Percentiles rank a stretch among this genome's conserved stretches.
Evolutionary conservation across 2,797 vertebrate genomes (phyloP).

Genomic region (Arrhamphus sclerolepis): DNA sequence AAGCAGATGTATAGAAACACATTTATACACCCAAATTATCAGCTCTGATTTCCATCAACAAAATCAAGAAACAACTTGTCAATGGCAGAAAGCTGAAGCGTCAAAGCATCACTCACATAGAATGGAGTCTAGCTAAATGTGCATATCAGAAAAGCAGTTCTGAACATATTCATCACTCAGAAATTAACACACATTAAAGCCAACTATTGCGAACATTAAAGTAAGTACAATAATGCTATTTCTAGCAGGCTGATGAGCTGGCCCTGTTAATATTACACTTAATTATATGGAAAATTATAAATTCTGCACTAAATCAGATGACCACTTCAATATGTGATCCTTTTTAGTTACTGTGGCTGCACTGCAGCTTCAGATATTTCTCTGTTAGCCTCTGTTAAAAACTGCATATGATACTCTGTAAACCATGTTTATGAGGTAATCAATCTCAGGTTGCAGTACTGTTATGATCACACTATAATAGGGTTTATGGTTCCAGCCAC

Average conservation of each 20-base stretch:
- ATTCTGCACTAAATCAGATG: not conserved
- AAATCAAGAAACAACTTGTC: conserved; percentile 21
- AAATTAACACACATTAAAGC: conserved; percentile 1
- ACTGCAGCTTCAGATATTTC: conserved; percentile 8
- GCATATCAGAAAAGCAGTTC: not conserved
- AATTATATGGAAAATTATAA: not conserved
- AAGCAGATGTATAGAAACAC: conserved; percentile 18
- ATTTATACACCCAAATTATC: not conserved
- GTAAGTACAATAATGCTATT: not conserved
- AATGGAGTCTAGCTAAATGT: not conserved
- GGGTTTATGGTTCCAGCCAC: conserved; percentile 50
- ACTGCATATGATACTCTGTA: conserved; percentile 34
- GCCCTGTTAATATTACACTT: not conserved
- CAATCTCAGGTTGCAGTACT: conserved; percentile 26
- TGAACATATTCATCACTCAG: not conserved
- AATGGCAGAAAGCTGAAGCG: conserved; percentile 10
- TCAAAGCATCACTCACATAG: not conserved
- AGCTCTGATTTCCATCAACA: conserved; percentile 17
- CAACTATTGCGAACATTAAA: not conserved
- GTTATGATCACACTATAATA: conserved; percentile 41
- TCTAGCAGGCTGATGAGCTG: not conserved
- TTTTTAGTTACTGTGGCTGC: not conserved
- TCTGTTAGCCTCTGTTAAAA: conserved; percentile 29
- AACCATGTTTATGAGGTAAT: conserved; percentile 53
- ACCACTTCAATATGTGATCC: not conserved